Percentiles rank a stretch among this genome's conserved stretches.
Evolutionary conservation across 2,113 vertebrate species (phyloP).

Genomic region (Gracilinanus agilis): DNA sequence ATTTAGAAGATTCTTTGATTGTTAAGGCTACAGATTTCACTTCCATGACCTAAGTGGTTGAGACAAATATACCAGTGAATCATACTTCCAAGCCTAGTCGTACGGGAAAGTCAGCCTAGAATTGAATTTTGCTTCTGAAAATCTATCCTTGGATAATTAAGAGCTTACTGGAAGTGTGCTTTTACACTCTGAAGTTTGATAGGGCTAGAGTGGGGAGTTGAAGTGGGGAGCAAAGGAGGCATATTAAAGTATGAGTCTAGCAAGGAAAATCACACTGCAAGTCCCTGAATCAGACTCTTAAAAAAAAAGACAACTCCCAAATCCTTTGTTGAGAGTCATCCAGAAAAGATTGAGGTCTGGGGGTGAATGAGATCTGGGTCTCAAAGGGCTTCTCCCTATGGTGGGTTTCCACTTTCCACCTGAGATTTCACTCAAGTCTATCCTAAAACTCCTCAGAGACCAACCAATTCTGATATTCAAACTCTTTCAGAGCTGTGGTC

Average conservation of each 20-base stretch:
- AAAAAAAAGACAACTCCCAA: neutral
- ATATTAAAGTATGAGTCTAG: neutral
- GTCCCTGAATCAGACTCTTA: neutral
- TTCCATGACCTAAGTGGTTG: neutral
- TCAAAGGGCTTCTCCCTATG: too few species aligned
- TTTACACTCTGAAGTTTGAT: neutral
- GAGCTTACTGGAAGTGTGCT: neutral
- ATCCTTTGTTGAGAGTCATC: neutral
- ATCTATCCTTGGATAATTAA: neutral
- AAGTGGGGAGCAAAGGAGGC: neutral
- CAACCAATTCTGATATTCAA: neutral
- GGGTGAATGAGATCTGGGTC: too few species aligned
- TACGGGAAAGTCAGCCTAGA: neutral
- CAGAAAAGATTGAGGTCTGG: neutral
- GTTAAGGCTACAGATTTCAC: neutral
- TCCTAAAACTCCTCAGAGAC: neutral
- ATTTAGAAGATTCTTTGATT: neutral
- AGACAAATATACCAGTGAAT: neutral
- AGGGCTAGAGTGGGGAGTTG: neutral
- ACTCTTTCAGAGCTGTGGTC: neutral
- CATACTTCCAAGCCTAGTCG: neutral
- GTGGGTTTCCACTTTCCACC: too few species aligned
- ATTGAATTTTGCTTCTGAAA: neutral
- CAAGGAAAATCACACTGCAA: neutral
- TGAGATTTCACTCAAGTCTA: neutral